Base-by-base conservation (phyloP, 2,113 vertebrate species). In the Cyanoderma ruficeps region DNA sequence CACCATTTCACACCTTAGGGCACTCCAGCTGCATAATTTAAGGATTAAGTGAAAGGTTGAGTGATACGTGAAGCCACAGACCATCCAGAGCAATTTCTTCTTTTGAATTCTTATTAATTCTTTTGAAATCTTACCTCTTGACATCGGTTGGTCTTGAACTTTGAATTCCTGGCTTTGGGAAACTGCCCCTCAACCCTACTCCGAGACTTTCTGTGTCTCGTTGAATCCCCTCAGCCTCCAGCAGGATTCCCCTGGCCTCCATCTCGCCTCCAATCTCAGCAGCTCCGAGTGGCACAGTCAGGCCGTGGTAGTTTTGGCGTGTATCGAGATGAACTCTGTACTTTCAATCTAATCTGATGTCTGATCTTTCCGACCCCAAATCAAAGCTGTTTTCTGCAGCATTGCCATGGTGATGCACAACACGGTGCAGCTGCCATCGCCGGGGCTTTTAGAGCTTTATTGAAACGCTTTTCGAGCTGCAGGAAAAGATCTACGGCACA, bases 401-500 rank as follows among this genome's bases (percentile, higher is more conserved):
- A 94, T 96, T 94, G 53, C 96, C 96, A 96, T 97, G 95, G 96
- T 90, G 88, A 97, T 92, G 90, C 65, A 82, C 82, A 93, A 49
- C 70, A 35, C 57, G 1, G 33, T 1, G 6, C 71, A 39, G 75
- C 53, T 90, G 65, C 69, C 72, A 71, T 35, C 84, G 80, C 69
- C 50, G 11, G 72, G 53, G 80, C 90, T 89, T 91, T 92, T 75
- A 95, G 85, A 81, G 85, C 72, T 96, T 90, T 92, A 90, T 86
- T 96, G 90, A 96, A 93, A 87, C 71, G 83, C 33, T 94, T 95
- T 90, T 63, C n/a, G 79, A 93, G 76, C 72, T 72, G 77, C 49
- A 93, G 65, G 37, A 89, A 85, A 89, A 79, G 49, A 86, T 75
- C 24, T 22, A 53, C 77, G 65, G 49, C 37, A 71, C 60, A 41